Conservation (phyloP, 2,113 vertebrate genomes). For the Psilopsiagon aymara region DNA sequence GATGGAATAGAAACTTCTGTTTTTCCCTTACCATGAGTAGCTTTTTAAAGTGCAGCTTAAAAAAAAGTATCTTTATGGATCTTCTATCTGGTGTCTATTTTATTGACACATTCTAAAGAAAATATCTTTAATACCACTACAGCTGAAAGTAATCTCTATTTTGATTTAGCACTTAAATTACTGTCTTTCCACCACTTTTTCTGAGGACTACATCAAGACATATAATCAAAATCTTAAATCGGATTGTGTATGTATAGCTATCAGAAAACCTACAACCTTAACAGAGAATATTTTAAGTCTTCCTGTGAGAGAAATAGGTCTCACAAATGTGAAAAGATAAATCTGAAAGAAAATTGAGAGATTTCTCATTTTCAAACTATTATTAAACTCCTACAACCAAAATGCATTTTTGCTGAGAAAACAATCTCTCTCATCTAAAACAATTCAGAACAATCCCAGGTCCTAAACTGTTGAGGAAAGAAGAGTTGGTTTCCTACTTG, state of each 20-base stretch:
- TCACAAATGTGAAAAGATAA: neutral
- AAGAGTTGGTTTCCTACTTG: neutral
- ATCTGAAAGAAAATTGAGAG: neutral
- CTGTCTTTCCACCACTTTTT: neutral
- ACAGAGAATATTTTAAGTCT: neutral
- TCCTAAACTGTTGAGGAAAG: neutral
- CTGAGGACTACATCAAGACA: neutral
- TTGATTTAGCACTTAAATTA: neutral
- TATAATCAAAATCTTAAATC: neutral
- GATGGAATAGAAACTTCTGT: neutral
- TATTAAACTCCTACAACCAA: neutral
- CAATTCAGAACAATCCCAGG: neutral
- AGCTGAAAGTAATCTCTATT: neutral
- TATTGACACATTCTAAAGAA: neutral
- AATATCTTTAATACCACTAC: neutral
- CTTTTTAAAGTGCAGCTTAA: neutral
- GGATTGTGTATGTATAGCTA: neutral
- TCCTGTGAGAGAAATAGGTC: neutral
- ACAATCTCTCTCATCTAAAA: neutral
- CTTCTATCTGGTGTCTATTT: neutral
- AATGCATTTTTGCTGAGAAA: conserved; percentile 22
- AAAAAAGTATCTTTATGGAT: neutral
- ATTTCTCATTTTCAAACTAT: neutral
- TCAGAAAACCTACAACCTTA: neutral
- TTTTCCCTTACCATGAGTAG: neutral